phyloP scores from a whole-genome alignment of 2,888 invertebrate genomes.

The Protonemura montana region DNA sequence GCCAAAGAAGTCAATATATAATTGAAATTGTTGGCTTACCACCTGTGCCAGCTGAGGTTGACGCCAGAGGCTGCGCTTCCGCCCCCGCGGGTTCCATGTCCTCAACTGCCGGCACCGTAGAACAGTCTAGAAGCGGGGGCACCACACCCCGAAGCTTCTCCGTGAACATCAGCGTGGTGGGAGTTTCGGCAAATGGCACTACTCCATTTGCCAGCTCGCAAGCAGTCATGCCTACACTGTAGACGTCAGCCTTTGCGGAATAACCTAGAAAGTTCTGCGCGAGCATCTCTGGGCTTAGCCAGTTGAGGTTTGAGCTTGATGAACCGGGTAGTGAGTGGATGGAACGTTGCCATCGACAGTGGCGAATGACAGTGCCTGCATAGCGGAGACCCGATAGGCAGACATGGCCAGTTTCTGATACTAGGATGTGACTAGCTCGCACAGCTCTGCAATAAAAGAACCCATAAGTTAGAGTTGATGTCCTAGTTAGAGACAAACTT shows the following conservation, averaged over 20 bases:
- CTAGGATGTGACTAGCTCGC: constrained; percentile 82
- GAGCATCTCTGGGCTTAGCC: constrained; percentile 91
- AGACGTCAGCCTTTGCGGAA: constrained; percentile 88
- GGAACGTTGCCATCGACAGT: constrained; percentile 73
- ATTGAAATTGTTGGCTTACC: not conserved
- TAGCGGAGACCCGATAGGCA: constrained; percentile 82
- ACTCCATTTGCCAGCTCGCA: constrained; percentile 91
- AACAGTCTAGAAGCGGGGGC: constrained; percentile 77
- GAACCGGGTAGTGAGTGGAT: constrained; percentile 80
- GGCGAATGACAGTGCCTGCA: constrained; percentile 74
- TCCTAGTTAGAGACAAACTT: no score
- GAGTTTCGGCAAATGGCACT: constrained; percentile 85
- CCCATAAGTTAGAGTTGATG: no score
- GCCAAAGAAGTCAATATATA: not conserved
- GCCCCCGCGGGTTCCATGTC: constrained; percentile 37
- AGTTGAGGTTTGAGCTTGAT: constrained; percentile 78
- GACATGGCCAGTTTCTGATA: constrained; percentile 76
- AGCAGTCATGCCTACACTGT: constrained; percentile 86
- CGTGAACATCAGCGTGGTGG: constrained; percentile 88
- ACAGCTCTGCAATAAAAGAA: constrained; percentile 69
- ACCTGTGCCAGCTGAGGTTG: not conserved
- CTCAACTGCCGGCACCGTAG: constrained; percentile 59
- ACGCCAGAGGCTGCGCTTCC: not conserved
- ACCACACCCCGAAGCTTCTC: constrained; percentile 83
- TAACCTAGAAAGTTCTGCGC: constrained; percentile 90